These are phyloP conservation scores for Cassiopea xamachana DNA, from an alignment of 30 jellyfish, hydroid and myxozoan species.

Conservation along the genomic window DNA sequence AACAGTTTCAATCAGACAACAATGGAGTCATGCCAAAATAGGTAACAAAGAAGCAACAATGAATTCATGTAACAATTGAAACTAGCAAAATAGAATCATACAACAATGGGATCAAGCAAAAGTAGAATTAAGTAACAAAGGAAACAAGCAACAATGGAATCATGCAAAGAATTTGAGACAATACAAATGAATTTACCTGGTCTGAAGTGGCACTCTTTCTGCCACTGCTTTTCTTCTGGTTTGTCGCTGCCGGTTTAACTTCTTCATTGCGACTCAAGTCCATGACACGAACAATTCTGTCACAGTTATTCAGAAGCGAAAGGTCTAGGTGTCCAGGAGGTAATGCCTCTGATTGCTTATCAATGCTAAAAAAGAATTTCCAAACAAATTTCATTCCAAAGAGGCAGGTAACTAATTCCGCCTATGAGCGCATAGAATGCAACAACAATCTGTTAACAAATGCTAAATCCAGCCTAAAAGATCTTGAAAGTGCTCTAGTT, in stretches of 20 bases:
- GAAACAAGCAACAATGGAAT: neutral
- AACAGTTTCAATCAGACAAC: too few species aligned
- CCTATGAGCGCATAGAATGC: too few species aligned
- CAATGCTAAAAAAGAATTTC: conserved; percentile 56
- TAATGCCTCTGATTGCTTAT: conserved; percentile 67
- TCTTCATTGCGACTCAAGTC: conserved; percentile 85
- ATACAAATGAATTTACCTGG: conserved; percentile 7
- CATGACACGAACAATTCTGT: conserved; percentile 51
- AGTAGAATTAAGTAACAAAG: too few species aligned
- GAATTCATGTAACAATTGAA: too few species aligned
- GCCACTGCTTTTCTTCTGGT: conserved; percentile 30
- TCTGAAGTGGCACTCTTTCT: conserved; percentile 39
- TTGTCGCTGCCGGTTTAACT: conserved; percentile 40
- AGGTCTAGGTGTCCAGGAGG: conserved; percentile 82
- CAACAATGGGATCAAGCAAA: too few species aligned
- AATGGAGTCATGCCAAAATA: too few species aligned
- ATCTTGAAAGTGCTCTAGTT: too few species aligned
- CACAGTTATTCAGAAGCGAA: conserved; percentile 35
- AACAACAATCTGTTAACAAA: too few species aligned
- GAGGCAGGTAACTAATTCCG: neutral
- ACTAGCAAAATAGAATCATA: too few species aligned
- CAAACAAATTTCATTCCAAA: neutral
- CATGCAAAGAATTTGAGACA: neutral
- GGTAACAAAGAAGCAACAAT: too few species aligned
- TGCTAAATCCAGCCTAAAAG: too few species aligned